A percentile compares a stretch with the other conserved stretches of the same genome.
Evolutionary conservation across 2,113 vertebrate species (phyloP).

Genomic region (Rhabdornis inornatus): DNA sequence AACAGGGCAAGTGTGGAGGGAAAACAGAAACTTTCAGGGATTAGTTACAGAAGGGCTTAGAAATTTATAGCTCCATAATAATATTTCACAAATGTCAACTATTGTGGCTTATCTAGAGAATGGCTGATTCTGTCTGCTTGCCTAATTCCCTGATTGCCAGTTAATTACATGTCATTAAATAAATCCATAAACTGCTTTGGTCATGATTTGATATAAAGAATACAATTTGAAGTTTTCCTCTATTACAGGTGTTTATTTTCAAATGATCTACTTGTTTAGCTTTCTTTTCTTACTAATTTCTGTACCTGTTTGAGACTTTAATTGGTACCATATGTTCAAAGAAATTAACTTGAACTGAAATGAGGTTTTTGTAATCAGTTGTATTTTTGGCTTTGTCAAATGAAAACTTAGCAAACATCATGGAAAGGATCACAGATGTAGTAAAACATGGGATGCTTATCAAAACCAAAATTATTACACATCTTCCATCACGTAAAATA

Average conservation of each 20-base stretch:
- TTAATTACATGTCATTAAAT: not conserved
- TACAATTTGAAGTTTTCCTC: not conserved
- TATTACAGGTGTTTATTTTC: not conserved
- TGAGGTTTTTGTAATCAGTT: not conserved
- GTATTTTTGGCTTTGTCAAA: not conserved
- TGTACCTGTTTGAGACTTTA: not conserved
- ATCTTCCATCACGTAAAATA: not conserved
- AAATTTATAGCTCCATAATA: not conserved
- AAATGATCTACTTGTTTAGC: not conserved
- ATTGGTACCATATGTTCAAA: not conserved
- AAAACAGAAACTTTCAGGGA: not conserved
- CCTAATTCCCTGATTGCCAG: not conserved
- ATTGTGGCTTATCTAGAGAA: not conserved
- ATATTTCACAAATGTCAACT: not conserved
- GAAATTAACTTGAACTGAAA: not conserved
- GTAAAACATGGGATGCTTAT: not conserved
- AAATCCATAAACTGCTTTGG: not conserved
- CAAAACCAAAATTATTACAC: not conserved
- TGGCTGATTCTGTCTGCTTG: not conserved
- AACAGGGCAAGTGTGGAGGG: fast-evolving
- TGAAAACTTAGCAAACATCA: not conserved
- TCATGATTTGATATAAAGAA: not conserved
- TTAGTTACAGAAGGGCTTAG: not conserved
- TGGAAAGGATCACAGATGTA: not conserved
- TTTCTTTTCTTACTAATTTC: not conserved